phyloP scores from a whole-genome alignment of 2,797 vertebrate species.

The Natrix natrix region DNA sequence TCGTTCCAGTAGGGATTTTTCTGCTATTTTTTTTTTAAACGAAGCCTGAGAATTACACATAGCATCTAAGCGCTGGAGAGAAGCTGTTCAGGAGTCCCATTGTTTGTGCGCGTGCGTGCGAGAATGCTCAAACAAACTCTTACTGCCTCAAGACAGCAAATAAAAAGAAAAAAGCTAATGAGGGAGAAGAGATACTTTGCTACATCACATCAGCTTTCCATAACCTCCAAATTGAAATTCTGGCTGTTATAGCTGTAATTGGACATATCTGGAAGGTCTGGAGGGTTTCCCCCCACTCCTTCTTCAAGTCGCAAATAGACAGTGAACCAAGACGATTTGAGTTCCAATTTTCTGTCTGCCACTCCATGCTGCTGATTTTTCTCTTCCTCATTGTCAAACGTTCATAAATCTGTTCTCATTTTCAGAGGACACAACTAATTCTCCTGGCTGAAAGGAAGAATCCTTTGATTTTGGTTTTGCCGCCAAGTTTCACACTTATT shows the following conservation, averaged over 20 bases:
- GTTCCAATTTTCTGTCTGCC: background rate
- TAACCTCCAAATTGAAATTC: background rate
- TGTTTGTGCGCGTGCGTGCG: fast-evolving
- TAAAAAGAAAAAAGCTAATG: background rate
- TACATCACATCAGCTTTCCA: background rate
- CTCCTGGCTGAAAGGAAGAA: background rate
- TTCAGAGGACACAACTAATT: background rate
- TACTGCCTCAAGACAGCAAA: background rate
- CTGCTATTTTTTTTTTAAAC: background rate
- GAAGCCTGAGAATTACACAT: background rate
- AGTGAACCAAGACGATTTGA: background rate
- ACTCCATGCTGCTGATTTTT: background rate
- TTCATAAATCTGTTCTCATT: background rate
- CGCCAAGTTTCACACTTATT: background rate
- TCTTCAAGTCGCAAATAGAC: background rate
- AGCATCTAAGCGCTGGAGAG: background rate
- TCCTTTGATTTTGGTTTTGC: background rate
- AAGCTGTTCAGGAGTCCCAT: background rate
- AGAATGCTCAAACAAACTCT: background rate
- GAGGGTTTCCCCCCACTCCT: fast-evolving
- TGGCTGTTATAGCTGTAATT: background rate
- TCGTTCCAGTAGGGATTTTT: background rate
- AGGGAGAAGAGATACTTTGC: background rate
- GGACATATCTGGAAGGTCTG: background rate
- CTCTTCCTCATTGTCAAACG: background rate